Conservation (phyloP, 2,888 invertebrate genomes). For the Tridacna crocea region DNA sequence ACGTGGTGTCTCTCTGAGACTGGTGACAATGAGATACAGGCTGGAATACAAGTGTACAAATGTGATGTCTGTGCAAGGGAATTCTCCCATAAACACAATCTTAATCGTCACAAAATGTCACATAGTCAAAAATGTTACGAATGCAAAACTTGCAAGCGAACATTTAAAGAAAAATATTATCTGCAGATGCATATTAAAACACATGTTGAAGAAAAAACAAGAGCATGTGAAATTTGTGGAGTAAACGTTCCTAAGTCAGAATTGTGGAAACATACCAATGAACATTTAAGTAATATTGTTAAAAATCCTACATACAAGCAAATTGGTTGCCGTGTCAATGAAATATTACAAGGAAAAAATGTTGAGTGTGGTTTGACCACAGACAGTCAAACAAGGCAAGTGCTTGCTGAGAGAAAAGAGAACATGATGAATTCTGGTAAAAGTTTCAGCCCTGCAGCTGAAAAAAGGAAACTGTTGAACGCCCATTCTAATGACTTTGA, state of each 20-base stretch:
- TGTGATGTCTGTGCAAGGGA: constrained; percentile 37
- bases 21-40: neutral
- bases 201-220: constrained; percentile 32
- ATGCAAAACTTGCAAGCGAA: constrained; percentile 41
- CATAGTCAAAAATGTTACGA: constrained; percentile 41
- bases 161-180: constrained; percentile 52
- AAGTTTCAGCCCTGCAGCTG: neutral
- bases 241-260: constrained; percentile 38
- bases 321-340: constrained; percentile 47
- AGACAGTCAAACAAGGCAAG: constrained; percentile 5
- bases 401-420: constrained; percentile 5
- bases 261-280: constrained; percentile 33
- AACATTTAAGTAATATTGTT: constrained; percentile 36
- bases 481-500: too few relatives aligned
- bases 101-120: constrained; percentile 54
- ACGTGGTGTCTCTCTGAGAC: neutral
- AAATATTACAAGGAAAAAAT: constrained; percentile 42
- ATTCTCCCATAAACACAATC: constrained; percentile 51
- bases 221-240: constrained; percentile 52
- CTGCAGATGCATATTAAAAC: constrained; percentile 58
- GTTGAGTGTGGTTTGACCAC: neutral
- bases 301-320: constrained; percentile 55
- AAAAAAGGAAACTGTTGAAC: too few relatives aligned
- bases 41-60: constrained; percentile 8
- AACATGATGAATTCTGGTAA: neutral